Evolutionary conservation across 1,140 invertebrate species (phyloP), one percentile per base, ranked within the genome.

Genomic region (Caerostris darwini): DNA sequence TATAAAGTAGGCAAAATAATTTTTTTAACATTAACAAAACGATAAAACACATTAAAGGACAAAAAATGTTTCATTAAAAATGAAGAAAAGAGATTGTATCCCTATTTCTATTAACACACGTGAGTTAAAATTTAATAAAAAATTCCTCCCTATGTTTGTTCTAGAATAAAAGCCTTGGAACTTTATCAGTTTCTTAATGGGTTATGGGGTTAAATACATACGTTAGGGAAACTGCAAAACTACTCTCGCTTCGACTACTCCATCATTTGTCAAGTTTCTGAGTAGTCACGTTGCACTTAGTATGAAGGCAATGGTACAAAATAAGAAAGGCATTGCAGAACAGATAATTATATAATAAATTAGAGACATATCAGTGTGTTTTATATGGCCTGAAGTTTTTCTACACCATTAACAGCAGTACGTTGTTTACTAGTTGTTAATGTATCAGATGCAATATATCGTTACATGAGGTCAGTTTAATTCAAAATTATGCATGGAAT

Each of bases 191-290:
- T 50, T 12, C 14, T 12, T 77, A 53, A 3, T 34, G 71, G 71
- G 71, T 77, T 77, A 77, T 53, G 34, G 71, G 71, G 71, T 77
- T 77, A 77, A 77, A 77, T 77, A 53, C 3, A 77, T 77, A 50
- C 10, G 71, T 7, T 12, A 77, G 34, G 53, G 34, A 77, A 77
- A 3, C 71, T 12, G 34, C 12, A 50, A 50, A 50, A 53, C 71
- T 77, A 14, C 34, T 71, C 69, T 77, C 3, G 34, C 3, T 77
- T 64, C 34, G 34, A 34, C 34, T 34, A 50, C 34, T 77, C 34
- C 7, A 77, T 77, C 71, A 77, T 53, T 77, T 77, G 71, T 77
- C 71, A 77, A 53, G 34, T 53, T 77, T 34, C 34, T 77, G 19
- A 34, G 71, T 50, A 77, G 34, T 77, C 71, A 77, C 19, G 71